Base-by-base conservation (phyloP, 2,113 vertebrate species). In the Bagarius yarrelli region DNA sequence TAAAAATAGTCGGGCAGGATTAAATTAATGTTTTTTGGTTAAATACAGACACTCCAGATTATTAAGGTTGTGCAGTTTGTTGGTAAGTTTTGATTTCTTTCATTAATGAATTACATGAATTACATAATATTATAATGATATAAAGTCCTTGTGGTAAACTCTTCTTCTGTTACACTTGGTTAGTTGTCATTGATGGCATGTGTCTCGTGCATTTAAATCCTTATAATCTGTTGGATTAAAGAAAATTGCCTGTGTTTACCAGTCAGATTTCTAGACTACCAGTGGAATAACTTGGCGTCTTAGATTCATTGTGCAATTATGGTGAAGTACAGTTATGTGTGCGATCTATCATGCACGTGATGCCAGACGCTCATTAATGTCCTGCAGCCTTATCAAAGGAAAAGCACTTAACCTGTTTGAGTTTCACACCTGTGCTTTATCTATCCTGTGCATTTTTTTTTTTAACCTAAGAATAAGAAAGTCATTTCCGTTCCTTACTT, bases 181-280 rank as follows among this genome's bases (percentile, higher is more conserved):
- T 60, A 19, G 27, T n/a, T 6, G n/a, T 3, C 27, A n/a, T 71
- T 9, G 25, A 11, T 80, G 6, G 27, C 19, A 25, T 25, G 27
- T 60, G 59, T 59, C 57, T 25, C 8, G 55, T 63, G 70, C 13
- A 66, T 66, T 74, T 13, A 15, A 5, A 55, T 21, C 25, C 19
- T 52, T 13, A 34, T 73, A 73, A 73, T 55, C 70, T 23, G 50
- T 73, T 73, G 6, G 30, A 3, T 52, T 71, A 23, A 73, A 55
- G 25, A 52, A 50, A 18, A 34, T 23, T 21, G 30, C 21, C 21
- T 55, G 21, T 79, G 71, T 85, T 82, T 76, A 80, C 66, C 56
- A 72, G 40, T 66, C 5, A 15, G 57, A 50, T 50, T 13, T 36
- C 75, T 52, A 44, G 15, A 74, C 79, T 80, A 81, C 78, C 81